Evolutionary conservation across 2,797 vertebrate genomes (phyloP), one percentile per base, ranked within the genome.

Genomic region (Mormyrus hasselquistii): DNA sequence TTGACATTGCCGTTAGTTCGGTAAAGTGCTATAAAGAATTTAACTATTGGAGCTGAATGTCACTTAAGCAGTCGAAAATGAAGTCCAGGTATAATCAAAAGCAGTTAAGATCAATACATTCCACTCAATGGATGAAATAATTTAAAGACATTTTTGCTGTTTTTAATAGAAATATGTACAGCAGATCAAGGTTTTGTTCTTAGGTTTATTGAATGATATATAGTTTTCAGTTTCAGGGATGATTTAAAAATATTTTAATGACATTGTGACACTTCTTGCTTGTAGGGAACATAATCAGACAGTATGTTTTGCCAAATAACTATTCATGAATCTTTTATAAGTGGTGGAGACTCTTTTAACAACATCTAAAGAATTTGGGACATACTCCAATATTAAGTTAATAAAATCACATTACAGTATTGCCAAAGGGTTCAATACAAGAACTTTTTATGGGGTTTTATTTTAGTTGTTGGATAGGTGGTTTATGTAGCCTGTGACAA

Each of bases 1-100:
- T 95, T 95, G 93, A 95, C 94, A 92, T 94, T 92, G 93, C 93
- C 87, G 93, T 96, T 95, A 94, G 93, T 94, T 95, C 93, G 92
- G 93, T 90, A 92, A 91, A 91, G 91, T 90, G 91, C 92, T 94
- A 92, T 94, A 94, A 93, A 94, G 90, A 93, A 92, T 93, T 94
- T 92, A 93, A 91, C 92, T 94, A 91, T 93, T 93, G 7, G 79
- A 73, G 53, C 19, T 87, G 29, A 44, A 69, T 65, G 25, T 84
- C 29, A 82, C 52, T 38, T 88, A 84, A 84, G 29, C 62, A 49
- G 22, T 52, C 62, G 38, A 62, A 22, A 49, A 55, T 89, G 16
- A 79, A 83, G 16, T 19, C 4, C 16, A 44, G 73, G 38, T 44
- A 19, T 3, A 44, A 44, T 8, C 12, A 79, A 79, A 41, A 44